Evolutionary conservation across 2,888 invertebrate species (phyloP).

Genomic region (Drosophila borealis): DNA sequence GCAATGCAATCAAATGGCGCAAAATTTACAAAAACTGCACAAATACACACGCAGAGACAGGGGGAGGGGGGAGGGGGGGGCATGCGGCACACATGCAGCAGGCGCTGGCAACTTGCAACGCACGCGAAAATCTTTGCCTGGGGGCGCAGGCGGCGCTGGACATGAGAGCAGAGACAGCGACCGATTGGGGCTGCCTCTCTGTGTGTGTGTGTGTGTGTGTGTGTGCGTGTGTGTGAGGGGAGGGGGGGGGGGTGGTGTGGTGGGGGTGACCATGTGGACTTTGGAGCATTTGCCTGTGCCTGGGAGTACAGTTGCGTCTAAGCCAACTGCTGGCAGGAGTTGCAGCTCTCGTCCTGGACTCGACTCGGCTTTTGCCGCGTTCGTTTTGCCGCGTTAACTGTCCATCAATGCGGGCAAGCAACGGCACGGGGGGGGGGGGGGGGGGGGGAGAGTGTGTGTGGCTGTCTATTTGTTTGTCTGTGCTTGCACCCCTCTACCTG

Average conservation of each 20-base stretch:
- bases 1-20: constrained; percentile 80
- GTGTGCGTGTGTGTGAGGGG: constrained; percentile 1
- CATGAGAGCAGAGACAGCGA: constrained; percentile 27
- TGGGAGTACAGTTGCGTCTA: constrained; percentile 75
- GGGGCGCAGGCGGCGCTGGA: constrained; percentile 44
- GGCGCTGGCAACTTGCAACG: constrained; percentile 70
- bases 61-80: background rate
- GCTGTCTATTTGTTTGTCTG: constrained; percentile 65
- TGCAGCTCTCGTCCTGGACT: constrained; percentile 18
- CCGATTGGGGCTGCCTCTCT: no score
- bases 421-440: background rate
- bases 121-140: constrained; percentile 79
- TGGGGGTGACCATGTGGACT: constrained; percentile 32
- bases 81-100: constrained; percentile 28
- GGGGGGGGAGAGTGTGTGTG: no score
- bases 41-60: constrained; percentile 38
- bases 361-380: constrained; percentile 72
- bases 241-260: background rate
- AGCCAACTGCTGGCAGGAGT: constrained; percentile 65
- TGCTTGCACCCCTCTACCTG: constrained; percentile 54
- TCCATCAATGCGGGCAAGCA: constrained; percentile 69
- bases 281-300: constrained; percentile 31
- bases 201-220: background rate
- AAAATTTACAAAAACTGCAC: constrained; percentile 77
- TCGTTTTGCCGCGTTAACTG: constrained; percentile 81